Conservation (phyloP, 2,797 vertebrate genomes). For the Ctenochaetus hawaiiensis region DNA sequence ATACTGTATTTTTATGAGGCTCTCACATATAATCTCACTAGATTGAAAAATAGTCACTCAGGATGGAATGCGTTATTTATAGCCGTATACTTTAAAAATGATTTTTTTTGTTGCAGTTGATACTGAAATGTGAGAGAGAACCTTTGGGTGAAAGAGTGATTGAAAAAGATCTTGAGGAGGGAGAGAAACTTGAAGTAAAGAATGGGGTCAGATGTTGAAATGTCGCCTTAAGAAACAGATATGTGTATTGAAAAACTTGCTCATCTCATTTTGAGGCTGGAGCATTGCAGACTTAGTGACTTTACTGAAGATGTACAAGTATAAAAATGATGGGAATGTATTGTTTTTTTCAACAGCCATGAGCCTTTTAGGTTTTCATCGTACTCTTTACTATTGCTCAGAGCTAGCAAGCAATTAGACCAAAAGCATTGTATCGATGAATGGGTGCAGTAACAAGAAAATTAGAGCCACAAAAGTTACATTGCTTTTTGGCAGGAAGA, state of each 20-base stretch:
- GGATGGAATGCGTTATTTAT: too few species aligned
- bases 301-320: not conserved
- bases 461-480: not conserved
- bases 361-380: not conserved
- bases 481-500: not conserved
- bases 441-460: not conserved
- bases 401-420: not conserved
- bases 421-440: not conserved
- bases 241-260: conserved; percentile 6
- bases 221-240: conserved; percentile 2
- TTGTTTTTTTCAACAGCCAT: not conserved
- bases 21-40: not conserved
- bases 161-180: not conserved
- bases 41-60: too few species aligned
- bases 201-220: conserved; percentile 19
- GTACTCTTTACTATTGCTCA: too few species aligned
- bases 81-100: too few species aligned
- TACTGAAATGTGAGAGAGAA: too few species aligned
- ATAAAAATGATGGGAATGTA: not conserved
- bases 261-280: conserved; percentile 4
- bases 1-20: not conserved
- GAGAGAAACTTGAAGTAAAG: not conserved
- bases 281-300: not conserved
- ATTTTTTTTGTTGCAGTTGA: too few species aligned
- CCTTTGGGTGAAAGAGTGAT: not conserved